phyloP scores from a whole-genome alignment of 2,113 vertebrate genomes.

The Ictalurus furcatus region DNA sequence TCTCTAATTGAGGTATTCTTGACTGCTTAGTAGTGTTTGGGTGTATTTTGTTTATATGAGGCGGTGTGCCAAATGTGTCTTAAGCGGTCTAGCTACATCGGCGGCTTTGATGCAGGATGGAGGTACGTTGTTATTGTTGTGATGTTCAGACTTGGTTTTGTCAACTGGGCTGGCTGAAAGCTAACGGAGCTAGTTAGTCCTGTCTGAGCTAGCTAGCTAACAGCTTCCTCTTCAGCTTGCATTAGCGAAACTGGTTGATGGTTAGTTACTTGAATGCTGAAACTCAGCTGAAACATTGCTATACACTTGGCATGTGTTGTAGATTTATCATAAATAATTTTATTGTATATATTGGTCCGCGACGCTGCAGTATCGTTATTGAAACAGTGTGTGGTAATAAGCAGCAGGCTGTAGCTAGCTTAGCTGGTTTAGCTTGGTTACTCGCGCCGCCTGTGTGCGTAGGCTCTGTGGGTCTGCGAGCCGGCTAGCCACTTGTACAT shows the following conservation, averaged over 20 bases:
- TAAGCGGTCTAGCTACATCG: not conserved
- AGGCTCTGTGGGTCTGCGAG: not conserved
- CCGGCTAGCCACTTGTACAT: constrained; percentile 7
- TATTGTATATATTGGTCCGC: no score
- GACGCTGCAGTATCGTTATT: not conserved
- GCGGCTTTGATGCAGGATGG: constrained; percentile 13
- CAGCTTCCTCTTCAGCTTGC: constrained; percentile 31
- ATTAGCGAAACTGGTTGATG: not conserved
- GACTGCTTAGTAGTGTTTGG: not conserved
- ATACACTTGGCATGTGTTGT: not conserved
- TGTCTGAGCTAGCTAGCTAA: constrained; percentile 60
- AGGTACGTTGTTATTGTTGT: constrained; percentile 62
- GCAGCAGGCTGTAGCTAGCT: not conserved
- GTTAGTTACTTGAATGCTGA: not conserved
- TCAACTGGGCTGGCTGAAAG: constrained; percentile 34
- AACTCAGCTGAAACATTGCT: not conserved
- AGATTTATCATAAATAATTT: not conserved
- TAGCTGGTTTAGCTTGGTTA: not conserved
- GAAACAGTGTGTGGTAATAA: not conserved
- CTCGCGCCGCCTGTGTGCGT: not conserved
- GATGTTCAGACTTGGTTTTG: constrained; percentile 54
- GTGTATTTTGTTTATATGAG: not conserved
- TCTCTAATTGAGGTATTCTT: constrained; percentile 14
- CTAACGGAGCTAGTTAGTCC: constrained; percentile 43
- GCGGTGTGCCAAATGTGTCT: constrained; percentile 9